Evolutionary conservation across 2,888 invertebrate genomes (phyloP), one percentile per base, ranked within the genome.

Genomic region (Sialis lutaria): DNA sequence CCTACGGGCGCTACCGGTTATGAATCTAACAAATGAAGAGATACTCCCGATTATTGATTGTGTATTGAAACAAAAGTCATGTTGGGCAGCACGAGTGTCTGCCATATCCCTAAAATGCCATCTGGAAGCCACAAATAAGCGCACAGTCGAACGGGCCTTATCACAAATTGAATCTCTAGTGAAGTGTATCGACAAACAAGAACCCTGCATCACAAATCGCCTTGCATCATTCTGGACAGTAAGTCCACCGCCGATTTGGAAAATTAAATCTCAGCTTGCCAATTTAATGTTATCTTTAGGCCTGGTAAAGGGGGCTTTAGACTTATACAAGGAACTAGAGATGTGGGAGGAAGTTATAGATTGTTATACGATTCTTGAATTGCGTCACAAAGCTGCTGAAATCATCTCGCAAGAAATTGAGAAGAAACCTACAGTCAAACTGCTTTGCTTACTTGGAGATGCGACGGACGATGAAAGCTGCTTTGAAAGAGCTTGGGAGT

Each of bases 341-440:
- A 67, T 85, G 30, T 98, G 96, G 95, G 90, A 95, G 57, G 83
- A 91, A 52, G 87, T 92, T 32, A 87, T 98, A 47, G 74, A 78
- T 2, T 97, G 97, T 65, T 96, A 96, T 60, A 85, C 86, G 39
- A 67, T 79, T 51, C 64, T 96, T 50, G 82, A 90, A 54, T 67
- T 91, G 54, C 70, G 81, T 35, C 90, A 95, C 58, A 90, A 90
- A 77, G 95, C 96, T 0, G 89, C 91, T 6, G 84, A 88, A 63
- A 69, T 96, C 40, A 88, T 97, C 53, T 73, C 77, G 46, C 78
- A 90, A 57, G 83, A 91, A 62, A 65, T 87, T 48, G 74, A 76
- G 2, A 74, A 82, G 50, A 77, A 82, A 48, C 86, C 89, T 46
- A 85, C 88, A 0, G 85, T 89, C 0, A 80, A 86, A 60, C 65